Conservation (phyloP, 1,140 invertebrate genomes). For the Drosophila saltans region DNA sequence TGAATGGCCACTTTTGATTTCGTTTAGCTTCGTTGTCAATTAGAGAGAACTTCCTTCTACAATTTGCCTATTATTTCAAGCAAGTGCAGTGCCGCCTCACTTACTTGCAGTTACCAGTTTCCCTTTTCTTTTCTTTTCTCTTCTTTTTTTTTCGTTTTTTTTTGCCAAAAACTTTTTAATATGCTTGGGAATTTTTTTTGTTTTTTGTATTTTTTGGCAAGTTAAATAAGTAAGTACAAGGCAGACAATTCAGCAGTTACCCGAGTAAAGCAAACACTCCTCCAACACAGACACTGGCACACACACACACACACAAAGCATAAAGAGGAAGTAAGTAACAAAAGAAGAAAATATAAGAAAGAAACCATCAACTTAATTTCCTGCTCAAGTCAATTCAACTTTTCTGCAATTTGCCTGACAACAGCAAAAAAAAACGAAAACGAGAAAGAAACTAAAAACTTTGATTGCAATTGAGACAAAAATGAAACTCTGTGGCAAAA, state of each 20-base stretch:
- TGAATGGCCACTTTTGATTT: slow-evolving; percentile 54
- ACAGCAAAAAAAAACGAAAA: slow-evolving; percentile 34
- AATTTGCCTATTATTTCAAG: slow-evolving; percentile 57
- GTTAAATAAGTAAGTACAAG: slow-evolving; percentile 64
- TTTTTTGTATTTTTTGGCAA: slow-evolving; percentile 47
- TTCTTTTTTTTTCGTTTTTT: slow-evolving; percentile 43
- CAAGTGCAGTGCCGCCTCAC: slow-evolving; percentile 35
- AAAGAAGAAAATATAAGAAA: slow-evolving; percentile 31
- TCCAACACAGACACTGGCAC: slow-evolving; percentile 12
- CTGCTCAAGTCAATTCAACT: slow-evolving; percentile 76
- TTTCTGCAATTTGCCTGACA: slow-evolving; percentile 75
- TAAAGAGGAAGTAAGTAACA: slow-evolving; percentile 8
- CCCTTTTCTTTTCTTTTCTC: neutral
- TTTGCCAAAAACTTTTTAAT: slow-evolving; percentile 61
- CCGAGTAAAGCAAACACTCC: slow-evolving; percentile 49
- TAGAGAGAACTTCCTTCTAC: slow-evolving; percentile 42
- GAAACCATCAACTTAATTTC: slow-evolving; percentile 76
- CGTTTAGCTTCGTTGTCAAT: slow-evolving; percentile 52
- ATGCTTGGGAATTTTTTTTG: slow-evolving; percentile 54
- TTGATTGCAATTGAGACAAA: slow-evolving; percentile 79
- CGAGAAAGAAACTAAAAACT: slow-evolving; percentile 53
- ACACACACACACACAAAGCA: slow-evolving; percentile 25
- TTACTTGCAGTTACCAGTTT: slow-evolving; percentile 20
- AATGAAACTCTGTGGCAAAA: slow-evolving; percentile 24
- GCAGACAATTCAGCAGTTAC: slow-evolving; percentile 25